These are phyloP conservation scores for Brachylomia viminalis DNA, from an alignment of 2,888 invertebrate genomes.

Conservation along the genomic window DNA sequence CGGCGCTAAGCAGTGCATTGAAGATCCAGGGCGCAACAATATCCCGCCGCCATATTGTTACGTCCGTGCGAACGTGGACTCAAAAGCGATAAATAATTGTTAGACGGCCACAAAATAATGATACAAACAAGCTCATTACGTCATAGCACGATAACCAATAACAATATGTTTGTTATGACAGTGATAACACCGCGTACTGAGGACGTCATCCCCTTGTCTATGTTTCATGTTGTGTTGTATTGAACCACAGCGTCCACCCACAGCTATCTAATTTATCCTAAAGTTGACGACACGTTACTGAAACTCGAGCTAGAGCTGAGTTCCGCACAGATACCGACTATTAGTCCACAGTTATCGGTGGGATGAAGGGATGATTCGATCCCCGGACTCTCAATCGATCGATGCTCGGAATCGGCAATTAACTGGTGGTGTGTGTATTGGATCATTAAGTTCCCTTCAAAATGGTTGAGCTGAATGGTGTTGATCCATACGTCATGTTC, in stretches of 20 bases:
- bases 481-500: too few species aligned
- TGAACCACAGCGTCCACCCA: constrained; percentile 3
- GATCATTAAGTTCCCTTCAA: too few species aligned
- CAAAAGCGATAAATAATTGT: constrained; percentile 53
- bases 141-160: constrained; percentile 67
- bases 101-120: constrained; percentile 61
- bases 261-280: constrained; percentile 1
- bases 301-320: background rate
- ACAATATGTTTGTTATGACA: constrained; percentile 60
- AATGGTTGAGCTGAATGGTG: too few species aligned
- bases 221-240: constrained; percentile 6
- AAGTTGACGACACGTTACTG: constrained; percentile 8
- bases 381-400: too few species aligned
- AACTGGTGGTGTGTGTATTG: too few species aligned
- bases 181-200: constrained; percentile 56
- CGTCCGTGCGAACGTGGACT: too few species aligned
- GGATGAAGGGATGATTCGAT: constrained; percentile 6
- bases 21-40: too few species aligned
- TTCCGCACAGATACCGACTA: background rate
- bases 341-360: constrained; percentile 28
- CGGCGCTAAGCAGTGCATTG: too few species aligned
- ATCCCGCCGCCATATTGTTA: too few species aligned
- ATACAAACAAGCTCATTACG: constrained; percentile 67
- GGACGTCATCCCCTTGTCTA: constrained; percentile 60
- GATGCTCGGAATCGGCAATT: too few species aligned